Base-by-base conservation (phyloP, 2,797 vertebrate species). In the Rallus crepitans region DNA sequence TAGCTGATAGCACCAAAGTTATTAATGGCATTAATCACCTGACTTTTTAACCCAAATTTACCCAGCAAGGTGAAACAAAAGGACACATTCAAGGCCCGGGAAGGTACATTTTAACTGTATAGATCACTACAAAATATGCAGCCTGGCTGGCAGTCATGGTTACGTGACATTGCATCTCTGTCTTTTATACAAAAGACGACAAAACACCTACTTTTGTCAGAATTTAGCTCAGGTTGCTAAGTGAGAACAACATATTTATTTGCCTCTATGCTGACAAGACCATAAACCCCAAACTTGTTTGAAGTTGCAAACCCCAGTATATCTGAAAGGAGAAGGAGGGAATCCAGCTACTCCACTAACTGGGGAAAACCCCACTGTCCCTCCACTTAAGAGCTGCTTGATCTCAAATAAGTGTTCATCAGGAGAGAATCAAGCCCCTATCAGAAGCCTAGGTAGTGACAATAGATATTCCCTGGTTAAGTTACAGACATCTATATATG, bases 161-260 rank as follows among this genome's bases (percentile, higher is more conserved):
- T 64, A 78, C 66, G 1, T 11, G 76, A 30, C 71, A 57, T 45
- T 7, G 31, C 75, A 66, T 59, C 59, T 63, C 35, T 21, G 30
- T 37, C 59, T 76, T 12, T 27, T 33, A 7, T 15, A 68, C 56
- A 61, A 61, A 35, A 87, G 78, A 57, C 6, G 28, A 71, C 92
- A 93, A 27, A 91, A 88, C 88, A 73, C 85, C 82, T 85, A 70
- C 88, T 82, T 39, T n/a, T 59, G 79, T 39, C 87, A 90, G 92
- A 87, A 93, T 85, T 94, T 59, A 93, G 64, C 88, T 93, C 85
- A 73, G 92, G 82, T 88, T 96, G 93, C 90, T 90, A 90, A 90
- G 90, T 33, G 88, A 93, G 86, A 85, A 35, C 28, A 59, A 82
- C 20, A 1, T 39, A 40, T 76, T 91, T 83, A 35, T 89, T 92